A percentile compares a stretch with the other conserved stretches of the same genome.
Conservation (phyloP, 2,888 invertebrate species). For the Dasysyrphus albostriatus region DNA sequence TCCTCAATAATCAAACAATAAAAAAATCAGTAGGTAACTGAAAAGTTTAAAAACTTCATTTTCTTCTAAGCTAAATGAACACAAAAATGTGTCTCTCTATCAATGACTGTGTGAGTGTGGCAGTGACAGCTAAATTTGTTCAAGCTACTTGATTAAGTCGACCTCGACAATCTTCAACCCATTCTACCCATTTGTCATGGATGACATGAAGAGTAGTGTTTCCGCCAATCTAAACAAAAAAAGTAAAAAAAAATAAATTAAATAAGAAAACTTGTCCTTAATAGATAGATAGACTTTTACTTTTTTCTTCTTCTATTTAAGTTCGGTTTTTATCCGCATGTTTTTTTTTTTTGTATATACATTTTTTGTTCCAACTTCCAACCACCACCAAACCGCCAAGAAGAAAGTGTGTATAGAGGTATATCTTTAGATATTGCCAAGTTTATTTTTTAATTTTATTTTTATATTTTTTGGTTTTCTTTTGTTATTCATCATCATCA, state of each 20-base stretch:
- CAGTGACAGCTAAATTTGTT: slow-evolving; percentile 57
- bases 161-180: slow-evolving; percentile 21
- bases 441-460: slow-evolving; percentile 27
- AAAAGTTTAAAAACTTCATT: slow-evolving; percentile 15
- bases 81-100: slow-evolving; percentile 39
- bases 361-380: neutral
- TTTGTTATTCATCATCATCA: slow-evolving; percentile 21
- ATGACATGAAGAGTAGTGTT: slow-evolving; percentile 63
- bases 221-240: slow-evolving; percentile 55
- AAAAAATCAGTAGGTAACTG: neutral
- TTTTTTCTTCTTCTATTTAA: slow-evolving; percentile 45
- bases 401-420: slow-evolving; percentile 44
- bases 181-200: slow-evolving; percentile 60
- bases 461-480: slow-evolving; percentile 9
- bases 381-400: neutral
- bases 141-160: slow-evolving; percentile 31
- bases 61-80: neutral
- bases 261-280: slow-evolving; percentile 36
- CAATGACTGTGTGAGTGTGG: slow-evolving; percentile 28
- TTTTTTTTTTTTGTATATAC: slow-evolving; percentile 9
- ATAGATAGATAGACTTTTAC: slow-evolving; percentile 63
- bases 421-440: slow-evolving; percentile 32
- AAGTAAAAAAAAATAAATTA: slow-evolving; percentile 28
- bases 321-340: neutral
- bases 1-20: neutral